These are phyloP conservation scores for Atrina japonica DNA, from an alignment of 2,888 invertebrate genomes.

Conservation along the genomic window DNA sequence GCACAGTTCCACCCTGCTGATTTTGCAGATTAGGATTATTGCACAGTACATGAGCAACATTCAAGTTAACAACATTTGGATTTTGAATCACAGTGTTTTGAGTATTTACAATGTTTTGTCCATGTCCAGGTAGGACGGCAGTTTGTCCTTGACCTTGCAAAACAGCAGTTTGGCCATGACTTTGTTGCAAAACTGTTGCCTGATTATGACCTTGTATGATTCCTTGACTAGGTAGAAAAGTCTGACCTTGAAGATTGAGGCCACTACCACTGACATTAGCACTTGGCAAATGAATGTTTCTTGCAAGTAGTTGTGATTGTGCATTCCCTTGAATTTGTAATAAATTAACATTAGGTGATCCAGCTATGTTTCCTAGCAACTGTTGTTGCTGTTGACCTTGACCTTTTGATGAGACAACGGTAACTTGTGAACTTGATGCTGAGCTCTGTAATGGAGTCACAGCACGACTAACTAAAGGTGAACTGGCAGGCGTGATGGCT, in stretches of 20 bases:
- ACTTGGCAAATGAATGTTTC: conserved; percentile 43
- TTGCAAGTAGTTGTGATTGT: conserved; percentile 44
- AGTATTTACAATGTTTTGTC: conserved; percentile 61
- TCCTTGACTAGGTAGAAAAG: conserved; percentile 19
- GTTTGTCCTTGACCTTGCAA: conserved; percentile 41
- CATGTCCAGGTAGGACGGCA: conserved; percentile 31
- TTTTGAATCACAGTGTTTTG: conserved; percentile 73
- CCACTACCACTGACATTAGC: conserved; percentile 37
- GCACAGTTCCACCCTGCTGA: conserved; percentile 46
- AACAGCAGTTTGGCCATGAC: conserved; percentile 25
- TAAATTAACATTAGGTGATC: conserved; percentile 56
- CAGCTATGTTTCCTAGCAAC: conserved; percentile 16
- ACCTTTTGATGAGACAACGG: conserved; percentile 41
- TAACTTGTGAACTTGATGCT: conserved; percentile 39
- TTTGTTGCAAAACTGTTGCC: conserved; percentile 9
- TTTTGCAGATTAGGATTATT: conserved; percentile 54
- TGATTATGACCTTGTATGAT: conserved; percentile 35
- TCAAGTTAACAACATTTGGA: conserved; percentile 72
- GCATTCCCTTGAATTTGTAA: conserved; percentile 56
- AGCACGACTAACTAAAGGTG: conserved; percentile 49
- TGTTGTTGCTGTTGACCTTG: conserved; percentile 39
- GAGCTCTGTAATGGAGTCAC: conserved; percentile 43
- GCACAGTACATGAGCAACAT: conserved; percentile 68
- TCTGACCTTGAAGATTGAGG: conserved; percentile 29
- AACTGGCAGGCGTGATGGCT: conserved; percentile 54